Conservation (phyloP, 2,888 invertebrate species). For the Leptopilina drosophilae region DNA sequence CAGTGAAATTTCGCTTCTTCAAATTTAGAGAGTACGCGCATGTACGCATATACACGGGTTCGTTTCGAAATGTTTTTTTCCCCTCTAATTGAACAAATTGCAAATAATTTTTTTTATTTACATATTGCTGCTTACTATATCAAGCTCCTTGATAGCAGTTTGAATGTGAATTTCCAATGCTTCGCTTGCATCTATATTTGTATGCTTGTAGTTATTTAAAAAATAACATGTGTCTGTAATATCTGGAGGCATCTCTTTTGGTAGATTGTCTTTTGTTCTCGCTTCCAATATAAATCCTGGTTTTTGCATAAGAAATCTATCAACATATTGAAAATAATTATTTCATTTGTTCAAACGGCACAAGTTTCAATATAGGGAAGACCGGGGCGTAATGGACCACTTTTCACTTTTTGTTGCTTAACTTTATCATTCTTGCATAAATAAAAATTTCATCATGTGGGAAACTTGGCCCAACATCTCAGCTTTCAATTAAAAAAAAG, state of each 20-base stretch:
- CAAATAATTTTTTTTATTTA: constrained; percentile 62
- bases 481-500: no score
- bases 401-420: no score
- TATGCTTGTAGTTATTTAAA: constrained; percentile 87
- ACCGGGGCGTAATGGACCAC: no score
- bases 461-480: no score
- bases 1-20: no score
- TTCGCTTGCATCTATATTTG: constrained; percentile 80
- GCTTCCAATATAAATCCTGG: constrained; percentile 88
- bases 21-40: neutral
- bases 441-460: no score
- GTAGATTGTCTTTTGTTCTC: constrained; percentile 87
- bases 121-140: constrained; percentile 78
- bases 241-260: constrained; percentile 89
- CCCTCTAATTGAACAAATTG: neutral
- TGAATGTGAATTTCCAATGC: constrained; percentile 84
- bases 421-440: no score
- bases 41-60: neutral
- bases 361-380: no score
- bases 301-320: constrained; percentile 86
- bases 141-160: constrained; percentile 82
- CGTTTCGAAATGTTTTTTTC: neutral
- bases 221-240: constrained; percentile 92
- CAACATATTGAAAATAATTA: constrained; percentile 52
- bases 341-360: no score